Conservation (phyloP, 2,888 invertebrate species). For the Myopa testacea region DNA sequence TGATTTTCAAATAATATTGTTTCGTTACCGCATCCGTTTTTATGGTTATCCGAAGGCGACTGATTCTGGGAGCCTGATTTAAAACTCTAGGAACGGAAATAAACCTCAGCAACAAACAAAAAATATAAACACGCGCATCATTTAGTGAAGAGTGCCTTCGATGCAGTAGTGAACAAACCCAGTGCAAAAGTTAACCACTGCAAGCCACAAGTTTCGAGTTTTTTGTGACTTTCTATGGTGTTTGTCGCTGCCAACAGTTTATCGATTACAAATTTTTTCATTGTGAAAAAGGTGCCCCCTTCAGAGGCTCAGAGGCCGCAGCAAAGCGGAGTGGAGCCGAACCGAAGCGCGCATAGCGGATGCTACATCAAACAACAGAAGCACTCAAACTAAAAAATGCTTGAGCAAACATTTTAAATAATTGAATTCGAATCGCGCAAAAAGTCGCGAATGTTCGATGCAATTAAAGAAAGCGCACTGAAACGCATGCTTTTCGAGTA, state of each 20-base stretch:
- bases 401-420: neutral
- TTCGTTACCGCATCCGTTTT: neutral
- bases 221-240: neutral
- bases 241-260: neutral
- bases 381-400: neutral
- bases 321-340: neutral
- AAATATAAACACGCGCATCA: neutral
- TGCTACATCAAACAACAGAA: neutral
- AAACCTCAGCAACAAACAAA: neutral
- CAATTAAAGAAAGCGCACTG: neutral
- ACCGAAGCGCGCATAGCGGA: too few species aligned
- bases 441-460: neutral
- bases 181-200: constrained; percentile 4
- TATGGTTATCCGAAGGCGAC: neutral
- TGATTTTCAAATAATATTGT: neutral
- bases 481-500: neutral
- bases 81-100: neutral
- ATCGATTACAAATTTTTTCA: neutral
- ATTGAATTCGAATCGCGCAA: constrained; percentile 1
- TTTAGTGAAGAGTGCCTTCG: neutral
- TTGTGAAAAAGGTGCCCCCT: neutral
- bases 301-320: neutral
- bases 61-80: neutral
- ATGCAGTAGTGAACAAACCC: neutral
- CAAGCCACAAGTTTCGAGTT: neutral